These are phyloP conservation scores for Seriola quinqueradiata DNA, from an alignment of 2,113 vertebrate species.

Conservation along the genomic window DNA sequence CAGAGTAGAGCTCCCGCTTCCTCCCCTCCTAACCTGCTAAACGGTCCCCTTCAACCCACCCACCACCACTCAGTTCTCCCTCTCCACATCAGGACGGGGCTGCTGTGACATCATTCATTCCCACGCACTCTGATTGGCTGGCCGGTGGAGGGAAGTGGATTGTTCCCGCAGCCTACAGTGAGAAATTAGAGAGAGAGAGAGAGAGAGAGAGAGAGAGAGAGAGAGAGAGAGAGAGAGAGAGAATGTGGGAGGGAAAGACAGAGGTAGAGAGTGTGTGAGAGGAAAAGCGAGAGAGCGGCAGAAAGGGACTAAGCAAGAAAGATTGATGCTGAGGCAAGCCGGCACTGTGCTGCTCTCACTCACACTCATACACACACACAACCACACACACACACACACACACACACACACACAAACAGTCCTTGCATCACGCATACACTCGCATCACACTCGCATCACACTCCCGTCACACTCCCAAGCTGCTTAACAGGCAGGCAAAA, in stretches of 20 bases:
- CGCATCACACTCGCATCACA: constrained; percentile 70
- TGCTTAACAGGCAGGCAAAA: constrained; percentile 77
- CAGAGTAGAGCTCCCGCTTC: constrained; percentile 45
- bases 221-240: constrained; percentile 45
- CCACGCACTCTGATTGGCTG: constrained; percentile 76
- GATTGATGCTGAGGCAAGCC: constrained; percentile 79
- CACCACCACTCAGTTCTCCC: constrained; percentile 45
- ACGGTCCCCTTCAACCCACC: constrained; percentile 59
- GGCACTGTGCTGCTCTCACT: constrained; percentile 68
- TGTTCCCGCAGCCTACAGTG: constrained; percentile 71
- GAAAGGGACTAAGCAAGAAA: constrained; percentile 64
- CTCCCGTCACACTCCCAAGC: constrained; percentile 73
- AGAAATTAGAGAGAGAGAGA: constrained; percentile 64
- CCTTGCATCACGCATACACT: constrained; percentile 61
- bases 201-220: constrained; percentile 44
- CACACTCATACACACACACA: constrained; percentile 23
- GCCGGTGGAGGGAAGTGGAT: constrained; percentile 75
- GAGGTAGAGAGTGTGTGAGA: constrained; percentile 44
- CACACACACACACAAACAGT: constrained; percentile 48
- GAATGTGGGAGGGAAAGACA: constrained; percentile 29
- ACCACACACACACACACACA: constrained; percentile 58
- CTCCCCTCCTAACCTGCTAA: constrained; percentile 67
- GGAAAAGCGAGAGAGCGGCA: constrained; percentile 47
- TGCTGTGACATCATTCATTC: constrained; percentile 79
- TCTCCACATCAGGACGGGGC: constrained; percentile 59